Evolutionary conservation across 2,888 invertebrate species (phyloP).

Genomic region (Apodemia zela): DNA sequence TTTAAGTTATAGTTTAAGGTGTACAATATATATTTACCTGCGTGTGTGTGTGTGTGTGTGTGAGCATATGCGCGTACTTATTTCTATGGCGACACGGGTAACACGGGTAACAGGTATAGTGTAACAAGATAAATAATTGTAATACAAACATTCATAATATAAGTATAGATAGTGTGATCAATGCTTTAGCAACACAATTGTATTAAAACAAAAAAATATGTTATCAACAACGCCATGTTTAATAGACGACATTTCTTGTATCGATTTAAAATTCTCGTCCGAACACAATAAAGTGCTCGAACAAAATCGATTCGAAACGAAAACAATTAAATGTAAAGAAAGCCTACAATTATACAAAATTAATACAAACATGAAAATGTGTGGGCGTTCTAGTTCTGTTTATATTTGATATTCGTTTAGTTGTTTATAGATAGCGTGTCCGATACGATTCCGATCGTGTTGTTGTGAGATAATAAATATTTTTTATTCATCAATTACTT

Average conservation of each 20-base stretch:
- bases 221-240: neutral
- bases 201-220: neutral
- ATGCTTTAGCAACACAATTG: neutral
- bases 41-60: no score
- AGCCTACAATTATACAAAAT: slow-evolving; percentile 56
- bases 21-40: no score
- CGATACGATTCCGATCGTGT: slow-evolving; percentile 7
- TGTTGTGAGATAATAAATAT: no score
- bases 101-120: no score
- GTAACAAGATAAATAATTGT: no score
- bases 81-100: no score
- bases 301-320: slow-evolving; percentile 12
- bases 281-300: slow-evolving; percentile 2
- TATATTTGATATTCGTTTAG: slow-evolving; percentile 14
- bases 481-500: no score
- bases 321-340: slow-evolving; percentile 17
- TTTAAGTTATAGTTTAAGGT: no score
- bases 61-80: no score
- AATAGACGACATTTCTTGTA: slow-evolving; percentile 2
- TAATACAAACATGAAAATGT: slow-evolving; percentile 49
- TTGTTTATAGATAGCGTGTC: neutral
- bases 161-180: no score
- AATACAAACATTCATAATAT: no score
- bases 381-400: slow-evolving; percentile 17
- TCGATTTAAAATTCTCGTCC: slow-evolving; percentile 9